Base-by-base conservation (phyloP, 2,113 vertebrate genomes). In the Gobiocypris rarus region DNA sequence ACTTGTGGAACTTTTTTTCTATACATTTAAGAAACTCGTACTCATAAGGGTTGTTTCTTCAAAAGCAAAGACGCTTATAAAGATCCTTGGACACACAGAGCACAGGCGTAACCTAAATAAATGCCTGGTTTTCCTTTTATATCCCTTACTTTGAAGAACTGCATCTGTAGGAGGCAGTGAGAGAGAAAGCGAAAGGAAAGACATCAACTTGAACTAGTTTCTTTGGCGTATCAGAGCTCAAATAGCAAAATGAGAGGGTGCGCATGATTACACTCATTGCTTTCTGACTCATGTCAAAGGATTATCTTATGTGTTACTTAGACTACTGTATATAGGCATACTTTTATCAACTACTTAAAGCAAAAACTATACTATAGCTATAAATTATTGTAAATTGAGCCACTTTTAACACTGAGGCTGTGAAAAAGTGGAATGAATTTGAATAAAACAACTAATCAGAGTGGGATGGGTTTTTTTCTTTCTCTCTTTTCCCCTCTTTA, bases 81-180 rank as follows among this genome's bases (percentile, higher is more conserved):
- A 45, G n/a, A 45, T 79, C n/a, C 17, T 3, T 80, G 58, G 77
- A 65, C 15, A 65, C 41, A 50, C 11, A 14, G 11, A 17, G 22
- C 58, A 61, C 22, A 45, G 41, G n/a, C 9, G 17, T 65, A 48
- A 65, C 5, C 58, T 65, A 63, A 63, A 48, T 65, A 80, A 80
- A 80, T n/a, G 24, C 67, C 43, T 61, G n/a, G 41, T 5, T 13
- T 79, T 52, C 15, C 3, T 28, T 67, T 65, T 80, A 52, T 67
- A 22, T 50, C 14, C 26, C 4, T 50, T 78, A 24, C 43, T 80
- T 65, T 67, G 43, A 80, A 34, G 43, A 67, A 50, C 77, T 50
- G 77, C 15, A 11, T 65, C 24, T 80, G 31, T 79, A 48, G n/a
- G 26, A 65, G 58, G 9, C 59, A 74, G 24, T 22, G 9, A 48